Base-by-base conservation (phyloP, 2,113 vertebrate species). In the Cavia aperea region DNA sequence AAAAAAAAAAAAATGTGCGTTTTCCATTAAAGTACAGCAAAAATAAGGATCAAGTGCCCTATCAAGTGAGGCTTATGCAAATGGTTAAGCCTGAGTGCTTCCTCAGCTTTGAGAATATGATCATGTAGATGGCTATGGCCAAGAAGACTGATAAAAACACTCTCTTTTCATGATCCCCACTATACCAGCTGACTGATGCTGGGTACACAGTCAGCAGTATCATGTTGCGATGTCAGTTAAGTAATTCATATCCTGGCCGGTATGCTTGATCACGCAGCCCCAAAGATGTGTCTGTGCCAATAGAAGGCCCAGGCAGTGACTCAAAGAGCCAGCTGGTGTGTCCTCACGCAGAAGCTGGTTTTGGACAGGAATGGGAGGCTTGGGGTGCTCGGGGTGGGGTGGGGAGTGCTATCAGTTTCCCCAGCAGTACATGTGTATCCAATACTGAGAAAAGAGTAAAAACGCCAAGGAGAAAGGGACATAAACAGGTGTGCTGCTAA, bases 401-500 rank as follows among this genome's bases (percentile, higher is more conserved):
- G 24, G 6, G 18, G 24, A 16, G 7, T 5, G 31, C 5, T 21
- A 2, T 51, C 36, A 43, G 43, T 68, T 54, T 79, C 62, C 56
- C 39, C n/a, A 75, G 77, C 7, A 70, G 56, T 14, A 31, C 16
- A 12, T 46, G 13, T 73, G 29, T 33, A 72, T 68, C 70, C 29
- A 24, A 60, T 21, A 39, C 93, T 83, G 24, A 90, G 66, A 70
- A 77, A 75, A 89, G 11, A 88, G 24, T 24, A 33, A 36, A 75
- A 77, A 73, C 21, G 14, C 26, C 29, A 78, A 90, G 15, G 54
- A 93, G 78, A 87, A 81, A 58, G 68, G 39, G 72, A 89, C 77
- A 49, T 56, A 66, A 92, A 43, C 92, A 90, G 86, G 39, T 94
- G 66, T 84, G 31, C 49, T 56, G n/a, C 65, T 93, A 26, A 91